phyloP scores from a whole-genome alignment of 1,140 invertebrate genomes.

The Hyposmocoma kahamanoa region DNA sequence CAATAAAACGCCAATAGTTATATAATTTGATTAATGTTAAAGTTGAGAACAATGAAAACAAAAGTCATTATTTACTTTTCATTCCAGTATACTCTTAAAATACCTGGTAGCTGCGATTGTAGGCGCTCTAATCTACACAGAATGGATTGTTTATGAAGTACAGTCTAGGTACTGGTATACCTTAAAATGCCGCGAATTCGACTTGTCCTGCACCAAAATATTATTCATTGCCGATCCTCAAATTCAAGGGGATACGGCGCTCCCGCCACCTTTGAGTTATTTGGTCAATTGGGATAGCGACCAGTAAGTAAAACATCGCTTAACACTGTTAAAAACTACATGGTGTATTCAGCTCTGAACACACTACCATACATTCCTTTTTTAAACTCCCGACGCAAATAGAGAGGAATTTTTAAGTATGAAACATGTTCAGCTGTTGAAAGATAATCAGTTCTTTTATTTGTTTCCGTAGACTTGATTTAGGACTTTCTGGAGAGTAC shows the following conservation, averaged over 20 bases:
- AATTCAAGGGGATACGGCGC: conserved; percentile 85
- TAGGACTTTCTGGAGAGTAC: no score
- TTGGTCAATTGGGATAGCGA: conserved; percentile 87
- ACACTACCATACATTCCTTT: no score
- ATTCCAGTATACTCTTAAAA: conserved; percentile 45
- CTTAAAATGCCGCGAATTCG: conserved; percentile 62
- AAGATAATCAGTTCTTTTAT: no score
- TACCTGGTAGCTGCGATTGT: conserved; percentile 39
- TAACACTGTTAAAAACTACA: no score
- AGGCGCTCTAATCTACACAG: conserved; percentile 71
- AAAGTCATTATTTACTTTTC: no score
- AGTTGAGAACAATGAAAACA: no score
- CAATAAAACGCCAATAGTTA: neutral
- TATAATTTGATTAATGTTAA: no score
- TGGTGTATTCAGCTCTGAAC: no score
- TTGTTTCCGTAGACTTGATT: no score
- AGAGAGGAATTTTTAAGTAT: no score
- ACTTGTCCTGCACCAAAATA: conserved; percentile 78
- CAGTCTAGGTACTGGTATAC: conserved; percentile 75
- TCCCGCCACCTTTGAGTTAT: conserved; percentile 74
- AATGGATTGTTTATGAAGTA: conserved; percentile 73
- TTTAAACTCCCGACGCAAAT: no score
- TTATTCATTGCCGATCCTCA: conserved; percentile 95
- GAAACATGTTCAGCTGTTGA: neutral
- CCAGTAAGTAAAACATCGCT: no score